Evolutionary conservation across 2,888 invertebrate species (phyloP).

Genomic region (Mellilla xanthometata): DNA sequence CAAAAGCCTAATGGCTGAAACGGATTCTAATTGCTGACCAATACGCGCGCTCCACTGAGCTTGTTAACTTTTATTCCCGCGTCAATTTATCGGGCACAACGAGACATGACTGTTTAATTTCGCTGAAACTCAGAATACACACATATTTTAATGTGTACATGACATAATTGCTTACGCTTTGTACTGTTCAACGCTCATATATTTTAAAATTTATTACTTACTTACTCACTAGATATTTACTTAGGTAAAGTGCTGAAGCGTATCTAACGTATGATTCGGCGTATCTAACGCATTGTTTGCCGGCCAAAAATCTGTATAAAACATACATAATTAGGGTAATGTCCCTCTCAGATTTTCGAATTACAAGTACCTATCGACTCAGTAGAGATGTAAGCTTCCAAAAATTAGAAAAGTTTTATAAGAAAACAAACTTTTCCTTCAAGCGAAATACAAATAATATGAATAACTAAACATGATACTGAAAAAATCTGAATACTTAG

Average conservation of each 20-base stretch:
- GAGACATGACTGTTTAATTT: neutral
- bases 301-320: no score
- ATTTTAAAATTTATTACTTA: no score
- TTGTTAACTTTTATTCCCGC: conserved; percentile 13
- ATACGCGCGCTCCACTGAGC: conserved; percentile 2
- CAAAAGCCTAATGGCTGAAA: conserved; percentile 14
- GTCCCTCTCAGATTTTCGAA: conserved; percentile 1
- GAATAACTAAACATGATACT: no score
- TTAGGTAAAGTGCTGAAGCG: no score
- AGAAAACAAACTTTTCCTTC: conserved; percentile 7
- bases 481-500: no score
- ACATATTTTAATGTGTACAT: no score
- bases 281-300: no score
- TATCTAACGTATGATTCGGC: no score
- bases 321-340: neutral
- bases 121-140: neutral
- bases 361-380: neutral
- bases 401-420: conserved; percentile 6
- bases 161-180: no score
- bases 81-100: neutral
- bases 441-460: neutral
- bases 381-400: conserved; percentile 1
- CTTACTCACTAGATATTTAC: no score
- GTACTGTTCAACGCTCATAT: no score
- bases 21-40: conserved; percentile 17